Conservation (phyloP, 2,797 vertebrate genomes). For the Tinamus major region DNA sequence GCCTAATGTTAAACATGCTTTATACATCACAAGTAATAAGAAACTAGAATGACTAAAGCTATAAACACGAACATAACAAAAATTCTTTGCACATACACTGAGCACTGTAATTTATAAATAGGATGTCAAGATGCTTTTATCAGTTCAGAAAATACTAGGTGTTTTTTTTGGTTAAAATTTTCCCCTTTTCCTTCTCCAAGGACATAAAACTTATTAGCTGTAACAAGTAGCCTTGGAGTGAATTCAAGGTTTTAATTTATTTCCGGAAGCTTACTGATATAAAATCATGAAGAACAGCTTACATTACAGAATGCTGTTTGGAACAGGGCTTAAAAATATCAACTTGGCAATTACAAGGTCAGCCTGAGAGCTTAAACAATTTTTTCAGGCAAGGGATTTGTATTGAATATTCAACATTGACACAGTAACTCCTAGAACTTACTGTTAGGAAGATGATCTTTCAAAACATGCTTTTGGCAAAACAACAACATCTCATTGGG, state of each 20-base stretch:
- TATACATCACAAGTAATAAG: not conserved
- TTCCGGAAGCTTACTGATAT: not conserved
- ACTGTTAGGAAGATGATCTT: not conserved
- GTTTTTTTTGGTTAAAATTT: not conserved
- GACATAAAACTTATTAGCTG: not conserved
- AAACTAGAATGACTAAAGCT: not conserved
- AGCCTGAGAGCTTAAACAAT: not conserved
- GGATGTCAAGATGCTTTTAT: not conserved
- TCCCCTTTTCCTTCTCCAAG: not conserved
- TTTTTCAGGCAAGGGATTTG: not conserved
- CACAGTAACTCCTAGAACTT: not conserved
- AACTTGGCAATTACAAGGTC: not conserved
- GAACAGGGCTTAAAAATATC: not conserved
- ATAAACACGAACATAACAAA: not conserved
- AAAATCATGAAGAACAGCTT: not conserved
- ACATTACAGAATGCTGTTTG: not conserved
- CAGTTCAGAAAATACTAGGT: not conserved
- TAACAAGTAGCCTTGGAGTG: not conserved
- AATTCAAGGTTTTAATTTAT: constrained; percentile 44
- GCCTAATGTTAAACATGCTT: not conserved
- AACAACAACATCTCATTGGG: not conserved
- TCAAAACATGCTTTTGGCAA: not conserved
- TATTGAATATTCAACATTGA: not conserved
- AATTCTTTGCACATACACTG: not conserved
- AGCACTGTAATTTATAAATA: constrained; percentile 2